phyloP scores from a whole-genome alignment of 2,797 vertebrate genomes.

The Danio choprae region DNA sequence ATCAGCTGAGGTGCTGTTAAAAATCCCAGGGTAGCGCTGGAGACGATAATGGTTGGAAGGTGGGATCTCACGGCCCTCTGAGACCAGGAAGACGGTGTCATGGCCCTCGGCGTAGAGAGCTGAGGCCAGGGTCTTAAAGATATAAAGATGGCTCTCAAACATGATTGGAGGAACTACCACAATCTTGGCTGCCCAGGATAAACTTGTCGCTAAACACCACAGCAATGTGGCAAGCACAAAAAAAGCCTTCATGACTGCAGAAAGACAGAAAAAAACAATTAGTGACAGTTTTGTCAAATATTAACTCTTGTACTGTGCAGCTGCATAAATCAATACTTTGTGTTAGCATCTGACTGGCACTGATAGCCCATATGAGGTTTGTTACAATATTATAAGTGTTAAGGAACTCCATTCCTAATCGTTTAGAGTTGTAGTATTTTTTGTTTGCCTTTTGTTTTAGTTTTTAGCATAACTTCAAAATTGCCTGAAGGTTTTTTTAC shows the following conservation, averaged over 20 bases:
- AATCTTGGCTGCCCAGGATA: slow-evolving; percentile 89
- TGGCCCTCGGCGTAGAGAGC: slow-evolving; percentile 92
- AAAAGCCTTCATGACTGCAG: slow-evolving; percentile 91
- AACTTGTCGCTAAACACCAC: slow-evolving; percentile 74
- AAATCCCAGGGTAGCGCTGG: slow-evolving; percentile 95
- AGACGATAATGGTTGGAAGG: slow-evolving; percentile 89
- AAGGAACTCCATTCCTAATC: not conserved
- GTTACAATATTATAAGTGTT: not conserved
- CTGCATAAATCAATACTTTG: slow-evolving; percentile 4
- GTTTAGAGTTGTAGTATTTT: not conserved
- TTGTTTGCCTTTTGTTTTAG: not conserved
- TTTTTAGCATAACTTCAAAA: not conserved
- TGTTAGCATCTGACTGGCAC: not conserved
- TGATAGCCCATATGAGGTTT: too few relatives aligned
- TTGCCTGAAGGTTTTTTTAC: too few relatives aligned
- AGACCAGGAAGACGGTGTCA: slow-evolving; percentile 91
- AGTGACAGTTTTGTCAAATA: not conserved
- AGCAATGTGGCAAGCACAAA: slow-evolving; percentile 80
- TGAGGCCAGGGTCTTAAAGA: slow-evolving; percentile 95
- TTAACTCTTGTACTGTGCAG: slow-evolving; percentile 2
- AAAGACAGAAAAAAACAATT: slow-evolving; percentile 28
- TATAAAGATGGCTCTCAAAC: slow-evolving; percentile 99
- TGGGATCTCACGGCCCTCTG: slow-evolving; percentile 91
- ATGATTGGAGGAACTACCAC: slow-evolving; percentile 97
- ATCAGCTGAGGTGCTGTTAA: slow-evolving; percentile 94